Evolutionary conservation across 2,888 invertebrate genomes (phyloP), one percentile per base, ranked within the genome.

Genomic region (Tanaodytes sp.): DNA sequence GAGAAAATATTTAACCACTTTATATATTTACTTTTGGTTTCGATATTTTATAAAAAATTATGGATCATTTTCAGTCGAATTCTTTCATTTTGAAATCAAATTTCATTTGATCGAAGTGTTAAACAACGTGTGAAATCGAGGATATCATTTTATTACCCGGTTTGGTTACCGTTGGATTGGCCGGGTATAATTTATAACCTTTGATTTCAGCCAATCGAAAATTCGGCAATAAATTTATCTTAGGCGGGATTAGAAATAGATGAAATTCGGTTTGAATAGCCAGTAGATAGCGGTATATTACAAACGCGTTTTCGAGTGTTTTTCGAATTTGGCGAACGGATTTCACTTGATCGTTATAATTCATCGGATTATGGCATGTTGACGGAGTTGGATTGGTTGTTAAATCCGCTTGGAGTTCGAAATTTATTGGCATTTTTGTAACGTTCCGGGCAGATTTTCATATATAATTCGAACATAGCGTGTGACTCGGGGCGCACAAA

Each of bases 371-470:
- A 66, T 33, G 49, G 55, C 37, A 61, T 39, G 43, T 59, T 55
- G 66, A 66, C 55, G 55, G 36, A 66, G 54, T 48, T 49, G 54
- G 66, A 48, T 49, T n/a, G 48, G 48, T 37, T 48, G 49, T 59
- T 59, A 49, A 59, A 59, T 59, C 54, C 58, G 30, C 31, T 19
- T 52, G 52, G 52, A 46, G 40, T 67, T 57, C 55, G 33, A 42
- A 67, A 67, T 67, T 67, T 67, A 61, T 48, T 49, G 37, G 42
- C 42, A 67, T 46, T 61, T 67, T 67, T 67, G 45, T 67, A 55
- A 55, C 61, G 48, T 19, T 54, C 30, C 46, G 30, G 48, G 43
- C 54, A 59, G 48, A 59, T 67, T 61, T 67, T 61, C 55, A 61
- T 66, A 66, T 48, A 66, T 59, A 46, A 59, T 59, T 37, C 54